Base-by-base conservation (phyloP, 2,888 invertebrate species). In the Microchrysa polita region DNA sequence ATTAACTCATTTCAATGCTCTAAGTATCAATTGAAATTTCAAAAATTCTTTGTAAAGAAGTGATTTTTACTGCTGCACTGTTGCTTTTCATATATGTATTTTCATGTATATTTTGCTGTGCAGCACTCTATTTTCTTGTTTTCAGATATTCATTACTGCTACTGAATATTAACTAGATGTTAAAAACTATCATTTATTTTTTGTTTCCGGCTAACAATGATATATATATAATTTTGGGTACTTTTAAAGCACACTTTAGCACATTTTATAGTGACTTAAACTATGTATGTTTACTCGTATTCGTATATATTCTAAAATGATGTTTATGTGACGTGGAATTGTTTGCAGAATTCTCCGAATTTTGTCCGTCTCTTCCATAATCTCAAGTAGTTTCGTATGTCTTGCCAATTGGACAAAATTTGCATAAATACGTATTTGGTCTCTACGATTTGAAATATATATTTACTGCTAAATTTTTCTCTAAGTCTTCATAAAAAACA, bases 401-500 rank as follows among this genome's bases (percentile, higher is more conserved):
- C 10, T 23, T 22, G 7, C 23, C 5, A 22, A 5, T n/a, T n/a
- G 14, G 34, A 1, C 9, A 9, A 61, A 40, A 42, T 61, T n/a
- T 42, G n/a, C 61, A 34, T 61, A 61, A 5, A 61, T 42, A 42
- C 40, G 18, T 40, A 22, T 22, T 1, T 18, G 18, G 16, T 16
- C 34, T 42, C n/a, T 61, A 61, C 2, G n/a, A 48, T 48, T n/a
- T 48, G 12, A n/a, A 48, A 48, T 48, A 48, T 9, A 42, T 48
- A 48, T 40, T 40, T 14, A n/a, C n/a, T 16, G 61, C 42, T 61
- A 42, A 42, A 1, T 61, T n/a, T 40, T 16, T 44, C 18, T 44
- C 7, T n/a, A 42, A 18, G 20, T 22, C 9, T 57, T 69, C 69
- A 69, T 69, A 69, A 69, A 69, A 69, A 69, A 69, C 69, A 69